These are phyloP conservation scores for Polymixis flavicincta DNA, from an alignment of 2,888 invertebrate species.

Conservation along the genomic window DNA sequence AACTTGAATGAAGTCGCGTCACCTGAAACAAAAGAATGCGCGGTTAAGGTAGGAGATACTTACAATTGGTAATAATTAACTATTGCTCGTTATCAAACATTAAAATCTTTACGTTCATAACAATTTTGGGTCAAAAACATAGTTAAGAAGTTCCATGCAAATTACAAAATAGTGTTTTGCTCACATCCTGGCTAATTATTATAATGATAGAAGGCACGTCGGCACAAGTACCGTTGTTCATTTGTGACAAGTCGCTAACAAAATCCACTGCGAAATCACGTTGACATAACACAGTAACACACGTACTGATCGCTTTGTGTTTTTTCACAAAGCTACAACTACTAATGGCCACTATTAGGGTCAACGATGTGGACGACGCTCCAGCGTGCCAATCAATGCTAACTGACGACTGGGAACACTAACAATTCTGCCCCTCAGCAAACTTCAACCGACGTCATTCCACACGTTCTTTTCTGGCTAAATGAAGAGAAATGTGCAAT, in stretches of 20 bases:
- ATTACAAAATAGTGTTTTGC: not conserved
- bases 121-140: not conserved
- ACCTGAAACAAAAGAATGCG: conserved; percentile 60
- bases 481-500: conserved; percentile 26
- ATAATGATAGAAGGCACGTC: conserved; percentile 15
- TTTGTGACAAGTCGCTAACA: conserved; percentile 22
- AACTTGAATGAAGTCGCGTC: conserved; percentile 20
- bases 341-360: conserved; percentile 70
- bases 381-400: conserved; percentile 70
- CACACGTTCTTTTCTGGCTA: conserved; percentile 14
- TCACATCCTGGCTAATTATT: not conserved
- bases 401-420: conserved; percentile 60
- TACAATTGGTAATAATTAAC: not conserved
- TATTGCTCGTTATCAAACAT: not conserved
- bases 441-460: conserved; percentile 38
- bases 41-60: not conserved
- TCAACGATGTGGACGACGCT: conserved; percentile 69
- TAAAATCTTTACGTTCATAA: not conserved
- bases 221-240: conserved; percentile 16
- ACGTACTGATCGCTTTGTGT: conserved; percentile 61
- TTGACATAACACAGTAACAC: conserved; percentile 33
- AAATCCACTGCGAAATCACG: conserved; percentile 30
- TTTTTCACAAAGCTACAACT: conserved; percentile 62
- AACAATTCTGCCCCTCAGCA: conserved; percentile 54
- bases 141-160: not conserved